These are phyloP conservation scores for Drosophila ficusphila DNA, from an alignment of 1,140 invertebrate genomes.

Conservation along the genomic window DNA sequence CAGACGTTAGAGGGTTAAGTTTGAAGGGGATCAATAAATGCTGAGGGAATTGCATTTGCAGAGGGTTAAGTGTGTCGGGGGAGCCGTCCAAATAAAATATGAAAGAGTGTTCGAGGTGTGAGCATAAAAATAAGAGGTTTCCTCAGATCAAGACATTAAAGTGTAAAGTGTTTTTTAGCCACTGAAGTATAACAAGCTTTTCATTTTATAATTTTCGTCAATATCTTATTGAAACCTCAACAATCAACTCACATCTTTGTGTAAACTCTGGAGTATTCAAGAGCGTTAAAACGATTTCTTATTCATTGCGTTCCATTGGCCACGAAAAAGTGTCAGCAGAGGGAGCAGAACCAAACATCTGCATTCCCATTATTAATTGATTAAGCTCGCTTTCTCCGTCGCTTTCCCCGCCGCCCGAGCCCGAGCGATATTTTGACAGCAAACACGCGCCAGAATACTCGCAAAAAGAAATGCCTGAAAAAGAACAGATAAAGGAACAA, in stretches of 20 bases:
- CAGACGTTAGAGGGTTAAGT: slow-evolving; percentile 20
- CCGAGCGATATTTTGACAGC: slow-evolving; percentile 67
- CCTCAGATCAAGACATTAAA: no score
- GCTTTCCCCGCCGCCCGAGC: not conserved
- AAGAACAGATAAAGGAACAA: slow-evolving; percentile 68
- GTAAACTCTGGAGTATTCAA: slow-evolving; percentile 21
- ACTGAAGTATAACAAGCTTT: not conserved
- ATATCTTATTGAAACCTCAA: not conserved
- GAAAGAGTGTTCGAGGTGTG: not conserved
- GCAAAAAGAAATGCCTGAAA: slow-evolving; percentile 48
- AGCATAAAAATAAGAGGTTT: not conserved
- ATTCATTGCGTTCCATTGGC: slow-evolving; percentile 54
- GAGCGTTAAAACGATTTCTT: slow-evolving; percentile 31
- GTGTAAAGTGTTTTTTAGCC: not conserved
- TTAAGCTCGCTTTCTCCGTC: slow-evolving; percentile 40
- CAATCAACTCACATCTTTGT: not conserved
- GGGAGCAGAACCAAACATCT: slow-evolving; percentile 33
- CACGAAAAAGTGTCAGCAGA: slow-evolving; percentile 14
- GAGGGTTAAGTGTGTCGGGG: slow-evolving; percentile 3
- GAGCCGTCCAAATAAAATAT: slow-evolving; percentile 18
- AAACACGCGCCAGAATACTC: slow-evolving; percentile 58
- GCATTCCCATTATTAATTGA: slow-evolving; percentile 71
- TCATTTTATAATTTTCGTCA: not conserved
- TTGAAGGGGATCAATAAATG: slow-evolving; percentile 48
- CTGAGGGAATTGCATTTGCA: slow-evolving; percentile 26